A percentile compares a stretch with the other conserved stretches of the same genome.
phyloP scores from a whole-genome alignment of 2,888 invertebrate genomes.

The Dascillus cervinus region DNA sequence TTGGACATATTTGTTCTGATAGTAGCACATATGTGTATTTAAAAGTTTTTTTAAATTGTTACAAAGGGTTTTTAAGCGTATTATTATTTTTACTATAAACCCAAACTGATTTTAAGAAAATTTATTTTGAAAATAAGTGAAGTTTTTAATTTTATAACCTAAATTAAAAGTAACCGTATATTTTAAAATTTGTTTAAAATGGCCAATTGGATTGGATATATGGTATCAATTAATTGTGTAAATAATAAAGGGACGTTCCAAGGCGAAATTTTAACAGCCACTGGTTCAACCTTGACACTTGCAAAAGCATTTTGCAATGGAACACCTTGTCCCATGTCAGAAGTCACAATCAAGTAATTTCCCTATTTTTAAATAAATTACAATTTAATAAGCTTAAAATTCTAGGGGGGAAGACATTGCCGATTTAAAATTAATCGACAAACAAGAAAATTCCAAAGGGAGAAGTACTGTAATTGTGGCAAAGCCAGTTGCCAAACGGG shows the following conservation, averaged over 20 bases:
- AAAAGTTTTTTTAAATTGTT: no score
- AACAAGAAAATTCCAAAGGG: slow-evolving; percentile 42
- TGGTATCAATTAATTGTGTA: slow-evolving; percentile 77
- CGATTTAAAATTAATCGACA: slow-evolving; percentile 67
- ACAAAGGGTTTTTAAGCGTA: no score
- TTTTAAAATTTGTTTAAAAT: no score
- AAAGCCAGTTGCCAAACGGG: slow-evolving; percentile 48
- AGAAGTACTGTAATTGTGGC: slow-evolving; percentile 47
- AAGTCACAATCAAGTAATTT: slow-evolving; percentile 56
- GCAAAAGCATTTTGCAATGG: slow-evolving; percentile 80
- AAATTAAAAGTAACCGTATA: no score
- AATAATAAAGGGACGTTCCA: slow-evolving; percentile 75
- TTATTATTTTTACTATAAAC: no score
- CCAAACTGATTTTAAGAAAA: no score
- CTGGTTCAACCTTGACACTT: slow-evolving; percentile 63
- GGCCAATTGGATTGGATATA: slow-evolving; percentile 66
- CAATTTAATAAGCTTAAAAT: no score
- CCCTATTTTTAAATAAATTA: slow-evolving; percentile 3
- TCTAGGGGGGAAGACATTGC: slow-evolving; percentile 65
- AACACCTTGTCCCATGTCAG: slow-evolving; percentile 49
- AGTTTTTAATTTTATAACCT: no score
- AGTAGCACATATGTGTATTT: no score
- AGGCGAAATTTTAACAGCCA: slow-evolving; percentile 67
- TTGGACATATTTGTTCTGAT: no score
- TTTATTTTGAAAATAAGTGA: no score